Base-by-base conservation (phyloP, 1,140 invertebrate species). In the Drosophila neocordata region DNA sequence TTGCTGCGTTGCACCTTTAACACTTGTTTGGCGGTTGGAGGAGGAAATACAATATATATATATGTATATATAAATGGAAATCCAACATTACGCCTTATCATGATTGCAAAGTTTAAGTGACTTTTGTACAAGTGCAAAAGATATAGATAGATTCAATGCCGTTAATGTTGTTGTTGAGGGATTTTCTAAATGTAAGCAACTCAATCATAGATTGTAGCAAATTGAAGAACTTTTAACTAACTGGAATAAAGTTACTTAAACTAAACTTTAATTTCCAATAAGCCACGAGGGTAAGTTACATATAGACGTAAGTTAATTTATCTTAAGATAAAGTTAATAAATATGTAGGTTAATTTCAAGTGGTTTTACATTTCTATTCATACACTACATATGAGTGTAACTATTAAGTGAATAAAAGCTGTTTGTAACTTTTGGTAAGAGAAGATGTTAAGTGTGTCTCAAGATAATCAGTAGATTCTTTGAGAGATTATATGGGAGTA, bases 81-180 rank as follows among this genome's bases (percentile, higher is more conserved):
- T 90, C 89, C 89, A 79, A 84, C 84, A 89, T 87, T 90, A 87
- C 84, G 63, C 63, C 72, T 76, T 90, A 90, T 90, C 89, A 65
- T 68, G 89, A 90, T 90, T 83, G 89, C 79, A 90, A 90, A 90
- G 89, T 90, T 90, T 78, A 90, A 90, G 89, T 90, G 85, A 87
- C 76, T 84, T 90, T 83, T 87, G 78, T 82, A 70, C 68, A 77
- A 85, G 70, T 87, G 81, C 77, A 81, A 81, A 75, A 65, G 27
- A 56, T 58, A 57, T 77, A 70, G 67, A 57, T 77, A 70, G 67
- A 73, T 67, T 13, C 13, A 34, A 31, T 71, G 34, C 44, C 56
- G 9, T 44, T 65, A 11, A 64, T 65, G 13, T 56, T 68, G 41
- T 53, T 67, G 12, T 59, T 34, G 64, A 12, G 62, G 74, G 68